Percentiles rank a stretch among this genome's conserved stretches.
phyloP scores from a whole-genome alignment of 2,113 vertebrate species.

The Thomomys bottae region DNA sequence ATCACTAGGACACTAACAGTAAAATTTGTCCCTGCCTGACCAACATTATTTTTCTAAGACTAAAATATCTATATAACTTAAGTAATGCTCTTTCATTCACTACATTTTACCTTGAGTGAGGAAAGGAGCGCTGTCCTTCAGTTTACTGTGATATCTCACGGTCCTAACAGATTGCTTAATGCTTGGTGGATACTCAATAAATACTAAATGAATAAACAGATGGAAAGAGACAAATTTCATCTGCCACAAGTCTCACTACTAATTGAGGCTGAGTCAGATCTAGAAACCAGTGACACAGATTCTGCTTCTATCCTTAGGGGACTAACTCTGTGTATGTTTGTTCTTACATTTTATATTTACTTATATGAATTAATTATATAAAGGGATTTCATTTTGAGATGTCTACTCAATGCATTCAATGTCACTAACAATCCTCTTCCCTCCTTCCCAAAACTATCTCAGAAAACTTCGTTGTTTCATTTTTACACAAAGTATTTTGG shows the following conservation, averaged over 20 bases:
- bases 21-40: background rate
- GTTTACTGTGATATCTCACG: background rate
- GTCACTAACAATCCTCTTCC: too few relatives aligned
- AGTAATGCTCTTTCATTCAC: background rate
- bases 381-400: too few relatives aligned
- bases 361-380: too few relatives aligned
- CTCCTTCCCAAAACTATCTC: too few relatives aligned
- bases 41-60: conserved; percentile 8
- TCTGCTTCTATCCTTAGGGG: background rate
- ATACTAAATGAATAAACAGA: background rate
- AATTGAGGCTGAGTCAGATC: background rate
- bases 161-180: background rate
- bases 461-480: background rate
- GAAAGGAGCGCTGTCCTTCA: background rate
- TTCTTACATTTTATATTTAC: background rate
- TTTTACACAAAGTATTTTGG: too few relatives aligned
- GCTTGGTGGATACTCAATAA: background rate
- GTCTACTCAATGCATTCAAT: too few relatives aligned
- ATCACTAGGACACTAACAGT: background rate
- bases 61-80: background rate
- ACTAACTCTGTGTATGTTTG: background rate
- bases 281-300: background rate
- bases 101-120: background rate
- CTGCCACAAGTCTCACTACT: background rate
- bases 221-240: background rate